phyloP scores from a whole-genome alignment of 2,888 invertebrate genomes.

The Seladonia tumulorum region DNA sequence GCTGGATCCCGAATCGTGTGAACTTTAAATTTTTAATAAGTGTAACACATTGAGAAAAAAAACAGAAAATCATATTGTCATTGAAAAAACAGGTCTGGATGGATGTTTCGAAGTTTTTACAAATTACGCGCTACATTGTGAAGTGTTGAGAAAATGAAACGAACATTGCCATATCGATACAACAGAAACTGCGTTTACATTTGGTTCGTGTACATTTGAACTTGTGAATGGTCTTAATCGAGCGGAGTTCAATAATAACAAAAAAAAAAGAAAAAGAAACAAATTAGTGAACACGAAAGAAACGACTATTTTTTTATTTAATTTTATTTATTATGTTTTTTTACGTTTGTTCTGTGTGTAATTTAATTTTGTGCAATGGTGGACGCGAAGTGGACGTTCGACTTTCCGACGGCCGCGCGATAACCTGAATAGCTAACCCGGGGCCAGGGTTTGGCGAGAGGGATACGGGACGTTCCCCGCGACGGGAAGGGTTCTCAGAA shows the following conservation, averaged over 20 bases:
- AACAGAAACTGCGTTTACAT: constrained; percentile 53
- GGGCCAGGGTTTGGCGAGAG: no score
- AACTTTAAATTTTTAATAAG: constrained; percentile 75
- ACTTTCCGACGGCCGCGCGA: no score
- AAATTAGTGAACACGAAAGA: constrained; percentile 47
- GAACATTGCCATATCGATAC: constrained; percentile 68
- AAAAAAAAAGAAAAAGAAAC: neutral
- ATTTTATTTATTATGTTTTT: constrained; percentile 55
- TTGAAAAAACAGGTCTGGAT: constrained; percentile 62
- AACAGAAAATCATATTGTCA: constrained; percentile 64
- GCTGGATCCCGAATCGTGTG: constrained; percentile 77
- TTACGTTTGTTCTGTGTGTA: constrained; percentile 46
- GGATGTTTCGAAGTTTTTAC: constrained; percentile 68
- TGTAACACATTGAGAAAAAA: constrained; percentile 58
- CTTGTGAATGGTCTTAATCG: constrained; percentile 66
- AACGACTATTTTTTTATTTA: constrained; percentile 57
- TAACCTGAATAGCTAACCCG: no score
- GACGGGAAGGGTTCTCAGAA: no score
- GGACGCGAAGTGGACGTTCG: no score
- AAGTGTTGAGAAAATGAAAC: constrained; percentile 60
- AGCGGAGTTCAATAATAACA: constrained; percentile 52
- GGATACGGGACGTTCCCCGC: no score
- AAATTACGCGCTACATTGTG: constrained; percentile 58
- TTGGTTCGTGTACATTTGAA: constrained; percentile 59
- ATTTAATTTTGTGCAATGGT: constrained; percentile 63